Conservation (phyloP, 2,797 vertebrate species). For the Trichosurus vulpecula region DNA sequence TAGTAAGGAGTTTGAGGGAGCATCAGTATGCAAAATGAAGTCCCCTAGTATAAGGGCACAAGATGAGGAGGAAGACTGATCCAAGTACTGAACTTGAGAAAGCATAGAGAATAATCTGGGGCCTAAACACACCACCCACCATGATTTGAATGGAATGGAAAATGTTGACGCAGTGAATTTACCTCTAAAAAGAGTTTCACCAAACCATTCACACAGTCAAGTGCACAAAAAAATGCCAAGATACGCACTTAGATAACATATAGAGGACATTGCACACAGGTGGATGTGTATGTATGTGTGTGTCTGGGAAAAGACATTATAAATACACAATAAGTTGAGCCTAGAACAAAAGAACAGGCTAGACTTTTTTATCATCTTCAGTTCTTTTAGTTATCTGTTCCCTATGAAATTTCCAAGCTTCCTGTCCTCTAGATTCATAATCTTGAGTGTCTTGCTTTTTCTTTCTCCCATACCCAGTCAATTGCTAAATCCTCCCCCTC, state of each 20-base stretch:
- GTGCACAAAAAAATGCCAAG: not conserved
- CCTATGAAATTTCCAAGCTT: not conserved
- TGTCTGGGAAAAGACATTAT: not conserved
- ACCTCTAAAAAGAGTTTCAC: not conserved
- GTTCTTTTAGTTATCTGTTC: not conserved
- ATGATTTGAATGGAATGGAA: not conserved
- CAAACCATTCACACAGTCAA: not conserved
- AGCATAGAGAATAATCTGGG: not conserved
- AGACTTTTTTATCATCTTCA: not conserved
- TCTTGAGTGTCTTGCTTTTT: not conserved
- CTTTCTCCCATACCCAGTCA: not conserved
- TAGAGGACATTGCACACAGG: not conserved
- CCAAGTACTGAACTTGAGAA: not conserved
- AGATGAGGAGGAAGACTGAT: not conserved
- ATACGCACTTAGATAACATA: not conserved
- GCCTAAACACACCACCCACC: not conserved
- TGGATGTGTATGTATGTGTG: not conserved
- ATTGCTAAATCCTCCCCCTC: not conserved
- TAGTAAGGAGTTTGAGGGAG: not conserved
- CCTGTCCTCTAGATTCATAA: not conserved
- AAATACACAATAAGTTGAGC: not conserved
- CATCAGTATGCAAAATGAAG: not conserved
- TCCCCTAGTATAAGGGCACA: not conserved
- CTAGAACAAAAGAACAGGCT: not conserved
- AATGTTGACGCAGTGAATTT: not conserved